Conservation (phyloP, 2,888 invertebrate genomes). For the Trichopria drosophilae region DNA sequence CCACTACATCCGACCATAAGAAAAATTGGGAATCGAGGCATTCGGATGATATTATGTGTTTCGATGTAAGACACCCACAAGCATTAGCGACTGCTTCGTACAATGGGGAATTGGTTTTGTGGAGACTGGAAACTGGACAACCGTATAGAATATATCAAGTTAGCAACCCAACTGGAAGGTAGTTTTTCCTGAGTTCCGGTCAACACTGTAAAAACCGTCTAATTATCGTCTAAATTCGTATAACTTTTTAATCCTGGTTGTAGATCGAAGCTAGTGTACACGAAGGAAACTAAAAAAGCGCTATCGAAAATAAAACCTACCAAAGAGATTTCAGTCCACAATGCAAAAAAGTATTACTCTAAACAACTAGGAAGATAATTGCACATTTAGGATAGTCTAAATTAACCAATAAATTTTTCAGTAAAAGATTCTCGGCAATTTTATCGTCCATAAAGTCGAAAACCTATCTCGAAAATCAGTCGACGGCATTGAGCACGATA, state of each 20-base stretch:
- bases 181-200: too few species aligned
- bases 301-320: too few species aligned
- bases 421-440: too few species aligned
- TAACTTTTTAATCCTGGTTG: not conserved
- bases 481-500: conserved; percentile 34
- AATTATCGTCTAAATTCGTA: too few species aligned
- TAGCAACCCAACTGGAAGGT: conserved; percentile 54
- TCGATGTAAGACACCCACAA: conserved; percentile 66
- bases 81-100: conserved; percentile 76
- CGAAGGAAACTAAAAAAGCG: not conserved
- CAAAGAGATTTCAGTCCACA: too few species aligned
- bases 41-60: conserved; percentile 74
- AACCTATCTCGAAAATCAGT: not conserved
- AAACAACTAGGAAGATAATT: not conserved
- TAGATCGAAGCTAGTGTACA: not conserved
- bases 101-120: conserved; percentile 78
- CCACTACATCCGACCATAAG: too few species aligned
- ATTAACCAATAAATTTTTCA: too few species aligned
- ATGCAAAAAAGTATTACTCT: conserved; percentile 1
- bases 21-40: conserved; percentile 75
- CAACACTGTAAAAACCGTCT: too few species aligned
- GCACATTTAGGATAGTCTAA: too few species aligned
- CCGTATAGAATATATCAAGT: conserved; percentile 62
- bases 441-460: too few species aligned
- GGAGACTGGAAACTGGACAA: conserved; percentile 82